Conservation (phyloP, 30 jellyfish, hydroid and myxozoan species). For the Aurelia sp. region DNA sequence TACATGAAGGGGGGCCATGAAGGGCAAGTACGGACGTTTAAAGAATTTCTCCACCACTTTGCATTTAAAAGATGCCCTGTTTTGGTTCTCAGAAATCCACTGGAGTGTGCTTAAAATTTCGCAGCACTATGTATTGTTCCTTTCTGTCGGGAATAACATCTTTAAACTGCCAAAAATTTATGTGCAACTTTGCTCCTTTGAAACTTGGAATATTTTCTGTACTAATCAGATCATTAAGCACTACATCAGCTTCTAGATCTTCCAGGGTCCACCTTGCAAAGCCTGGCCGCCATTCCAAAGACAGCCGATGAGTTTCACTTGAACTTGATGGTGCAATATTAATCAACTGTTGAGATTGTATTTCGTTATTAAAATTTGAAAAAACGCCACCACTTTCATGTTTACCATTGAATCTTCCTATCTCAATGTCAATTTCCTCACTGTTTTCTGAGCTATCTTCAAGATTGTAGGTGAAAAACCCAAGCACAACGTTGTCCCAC, state of each 20-base stretch:
- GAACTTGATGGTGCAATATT: constrained; percentile 19
- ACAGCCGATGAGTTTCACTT: constrained; percentile 22
- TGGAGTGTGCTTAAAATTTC: constrained; percentile 34
- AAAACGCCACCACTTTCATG: constrained; percentile 51
- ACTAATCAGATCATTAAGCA: neutral
- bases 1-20: too few species aligned
- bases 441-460: constrained; percentile 2
- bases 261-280: constrained; percentile 28
- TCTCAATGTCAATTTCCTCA: constrained; percentile 53
- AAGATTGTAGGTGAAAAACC: constrained; percentile 40
- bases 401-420: constrained; percentile 50
- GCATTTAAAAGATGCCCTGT: too few species aligned
- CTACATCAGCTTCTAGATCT: neutral
- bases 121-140: constrained; percentile 24
- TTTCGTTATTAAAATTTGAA: constrained; percentile 31
- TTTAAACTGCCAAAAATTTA: constrained; percentile 59
- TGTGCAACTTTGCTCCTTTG: constrained; percentile 41
- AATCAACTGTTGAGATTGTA: constrained; percentile 24
- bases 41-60: too few species aligned
- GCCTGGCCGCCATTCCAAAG: constrained; percentile 34
- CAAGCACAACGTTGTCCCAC: constrained; percentile 51
- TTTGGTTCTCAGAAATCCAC: too few species aligned
- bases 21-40: too few species aligned
- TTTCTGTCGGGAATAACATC: constrained; percentile 21
- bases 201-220: constrained; percentile 16